Evolutionary conservation across 2,797 vertebrate species (phyloP).

Genomic region (Synanceia verrucosa): DNA sequence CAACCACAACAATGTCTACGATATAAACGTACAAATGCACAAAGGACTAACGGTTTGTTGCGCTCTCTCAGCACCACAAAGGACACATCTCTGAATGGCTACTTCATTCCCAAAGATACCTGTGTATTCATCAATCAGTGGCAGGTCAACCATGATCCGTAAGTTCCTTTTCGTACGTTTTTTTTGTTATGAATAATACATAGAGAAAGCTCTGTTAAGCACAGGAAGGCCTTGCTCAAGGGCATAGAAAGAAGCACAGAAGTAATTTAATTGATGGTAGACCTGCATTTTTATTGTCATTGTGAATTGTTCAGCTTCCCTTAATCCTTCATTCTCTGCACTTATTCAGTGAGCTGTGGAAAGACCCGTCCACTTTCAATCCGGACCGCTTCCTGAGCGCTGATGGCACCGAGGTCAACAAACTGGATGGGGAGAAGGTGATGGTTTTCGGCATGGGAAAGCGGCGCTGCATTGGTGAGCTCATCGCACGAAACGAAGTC

Average conservation of each 20-base stretch:
- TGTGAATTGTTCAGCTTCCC: neutral
- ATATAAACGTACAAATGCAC: neutral
- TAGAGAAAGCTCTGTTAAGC: neutral
- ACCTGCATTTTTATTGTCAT: neutral
- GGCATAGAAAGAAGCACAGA: neutral
- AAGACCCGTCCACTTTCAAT: slow-evolving; percentile 86
- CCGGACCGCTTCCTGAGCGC: slow-evolving; percentile 88
- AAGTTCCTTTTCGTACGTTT: too few relatives aligned
- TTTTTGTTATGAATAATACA: neutral
- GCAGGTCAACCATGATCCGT: slow-evolving; percentile 95
- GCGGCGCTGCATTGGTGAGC: slow-evolving; percentile 90
- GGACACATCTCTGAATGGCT: slow-evolving; percentile 88
- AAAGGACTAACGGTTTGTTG: neutral
- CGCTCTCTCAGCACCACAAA: slow-evolving; percentile 82
- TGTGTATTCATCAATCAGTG: slow-evolving; percentile 97
- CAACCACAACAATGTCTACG: neutral
- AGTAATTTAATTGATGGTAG: neutral
- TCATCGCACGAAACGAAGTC: slow-evolving; percentile 88
- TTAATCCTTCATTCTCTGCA: slow-evolving; percentile 9
- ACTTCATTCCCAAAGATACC: slow-evolving; percentile 90
- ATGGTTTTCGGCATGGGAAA: slow-evolving; percentile 89
- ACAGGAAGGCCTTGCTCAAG: neutral
- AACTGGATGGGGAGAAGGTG: slow-evolving; percentile 84
- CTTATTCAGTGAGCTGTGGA: slow-evolving; percentile 86
- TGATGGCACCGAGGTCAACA: slow-evolving; percentile 79